Evolutionary conservation across 2,797 vertebrate genomes (phyloP).

Genomic region (Labroides dimidiatus): DNA sequence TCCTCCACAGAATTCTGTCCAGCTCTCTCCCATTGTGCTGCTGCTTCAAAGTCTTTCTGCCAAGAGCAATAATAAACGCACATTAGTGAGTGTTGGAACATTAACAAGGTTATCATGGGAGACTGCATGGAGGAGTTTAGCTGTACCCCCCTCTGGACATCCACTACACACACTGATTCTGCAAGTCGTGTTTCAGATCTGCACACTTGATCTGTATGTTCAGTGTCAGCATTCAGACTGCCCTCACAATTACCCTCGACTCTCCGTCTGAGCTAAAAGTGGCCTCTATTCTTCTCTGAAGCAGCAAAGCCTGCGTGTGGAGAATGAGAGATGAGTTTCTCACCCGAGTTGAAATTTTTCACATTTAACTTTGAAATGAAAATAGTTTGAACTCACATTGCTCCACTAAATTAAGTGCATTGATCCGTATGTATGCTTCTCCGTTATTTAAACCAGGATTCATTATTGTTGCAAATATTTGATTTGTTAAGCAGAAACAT

Average conservation of each 20-base stretch:
- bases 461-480: neutral
- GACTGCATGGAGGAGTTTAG: neutral
- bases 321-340: slow-evolving; percentile 37
- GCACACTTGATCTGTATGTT: neutral
- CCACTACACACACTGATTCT: neutral
- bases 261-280: slow-evolving; percentile 25
- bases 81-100: slow-evolving; percentile 13
- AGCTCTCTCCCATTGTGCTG: neutral
- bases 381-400: neutral
- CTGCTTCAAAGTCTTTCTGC: slow-evolving; percentile 5
- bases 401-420: neutral
- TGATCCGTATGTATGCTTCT: slow-evolving; percentile 16
- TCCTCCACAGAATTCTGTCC: slow-evolving; percentile 6
- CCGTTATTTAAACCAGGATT: neutral
- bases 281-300: neutral
- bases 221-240: slow-evolving; percentile 11
- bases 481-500: slow-evolving; percentile 1
- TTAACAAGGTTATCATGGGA: slow-evolving; percentile 5
- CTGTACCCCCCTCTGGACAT: slow-evolving; percentile 1
- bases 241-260: neutral
- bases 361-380: slow-evolving; percentile 22
- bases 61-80: slow-evolving; percentile 18
- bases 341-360: slow-evolving; percentile 34
- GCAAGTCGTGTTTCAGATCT: slow-evolving; percentile 7
- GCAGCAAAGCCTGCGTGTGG: slow-evolving; percentile 22